A percentile compares a stretch with the other conserved stretches of the same genome.
Conservation (phyloP, 2,888 invertebrate species). For the Apeira syringaria region DNA sequence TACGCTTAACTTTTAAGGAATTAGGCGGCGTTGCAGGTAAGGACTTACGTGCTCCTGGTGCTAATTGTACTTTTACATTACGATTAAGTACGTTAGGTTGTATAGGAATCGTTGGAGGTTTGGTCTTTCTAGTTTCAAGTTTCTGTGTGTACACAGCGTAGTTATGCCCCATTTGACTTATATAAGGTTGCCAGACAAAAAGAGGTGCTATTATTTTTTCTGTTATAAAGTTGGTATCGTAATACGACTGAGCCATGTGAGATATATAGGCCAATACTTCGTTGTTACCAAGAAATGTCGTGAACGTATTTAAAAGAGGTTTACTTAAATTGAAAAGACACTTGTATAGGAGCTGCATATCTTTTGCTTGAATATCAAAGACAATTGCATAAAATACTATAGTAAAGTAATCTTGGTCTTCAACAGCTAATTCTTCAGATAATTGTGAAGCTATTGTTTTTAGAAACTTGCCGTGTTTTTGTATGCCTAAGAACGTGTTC, state of each 20-base stretch:
- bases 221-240: conserved; percentile 76
- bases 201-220: conserved; percentile 77
- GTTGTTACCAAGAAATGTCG: conserved; percentile 69
- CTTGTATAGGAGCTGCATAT: conserved; percentile 61
- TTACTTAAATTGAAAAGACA: conserved; percentile 71
- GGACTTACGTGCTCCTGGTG: conserved; percentile 10
- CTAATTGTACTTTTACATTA: conserved; percentile 40
- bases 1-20: conserved; percentile 37
- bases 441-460: conserved; percentile 49
- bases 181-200: conserved; percentile 71
- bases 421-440: conserved; percentile 52
- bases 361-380: conserved; percentile 57
- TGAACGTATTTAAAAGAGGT: conserved; percentile 54
- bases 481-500: conserved; percentile 62
- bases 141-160: conserved; percentile 61
- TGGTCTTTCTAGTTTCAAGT: conserved; percentile 52
- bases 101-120: conserved; percentile 59
- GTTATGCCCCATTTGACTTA: conserved; percentile 65
- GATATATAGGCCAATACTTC: conserved; percentile 70
- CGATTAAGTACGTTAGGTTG: conserved; percentile 61
- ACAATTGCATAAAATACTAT: conserved; percentile 61
- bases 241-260: conserved; percentile 69
- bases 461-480: conserved; percentile 60
- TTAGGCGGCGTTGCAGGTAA: conserved; percentile 55
- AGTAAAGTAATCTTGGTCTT: conserved; percentile 62